These are phyloP conservation scores for Myodes glareolus DNA, from an alignment of 2,113 vertebrate genomes.

Conservation along the genomic window DNA sequence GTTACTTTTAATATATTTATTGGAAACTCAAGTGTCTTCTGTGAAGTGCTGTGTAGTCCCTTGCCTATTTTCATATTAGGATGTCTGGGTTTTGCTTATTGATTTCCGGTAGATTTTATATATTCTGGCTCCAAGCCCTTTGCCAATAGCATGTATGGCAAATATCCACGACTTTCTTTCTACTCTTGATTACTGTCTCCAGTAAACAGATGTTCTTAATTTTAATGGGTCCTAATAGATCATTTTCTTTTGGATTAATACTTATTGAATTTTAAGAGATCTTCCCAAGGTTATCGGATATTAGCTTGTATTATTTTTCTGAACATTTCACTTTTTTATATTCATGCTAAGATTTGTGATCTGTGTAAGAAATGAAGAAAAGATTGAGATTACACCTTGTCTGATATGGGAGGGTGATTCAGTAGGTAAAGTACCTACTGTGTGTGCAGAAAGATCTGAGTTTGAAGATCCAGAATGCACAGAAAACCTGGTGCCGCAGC, in stretches of 20 bases:
- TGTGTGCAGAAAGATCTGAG: too few species aligned
- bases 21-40: slow-evolving; percentile 13
- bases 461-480: neutral
- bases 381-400: neutral
- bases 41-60: neutral
- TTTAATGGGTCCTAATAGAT: slow-evolving; percentile 2
- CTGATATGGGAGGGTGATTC: neutral
- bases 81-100: slow-evolving; percentile 34
- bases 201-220: neutral
- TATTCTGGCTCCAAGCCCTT: neutral
- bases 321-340: neutral
- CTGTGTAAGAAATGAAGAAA: neutral
- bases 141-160: neutral
- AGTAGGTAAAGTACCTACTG: neutral
- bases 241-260: slow-evolving; percentile 5
- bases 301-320: slow-evolving; percentile 6
- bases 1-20: neutral
- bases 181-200: neutral
- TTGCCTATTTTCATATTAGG: slow-evolving; percentile 37
- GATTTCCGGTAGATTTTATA: slow-evolving; percentile 21
- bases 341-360: neutral
- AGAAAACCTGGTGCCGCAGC: neutral
- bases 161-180: neutral
- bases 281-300: neutral
- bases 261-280: slow-evolving; percentile 29